These are phyloP conservation scores for Synergus umbraculus DNA, from an alignment of 2,888 invertebrate species.

Conservation along the genomic window DNA sequence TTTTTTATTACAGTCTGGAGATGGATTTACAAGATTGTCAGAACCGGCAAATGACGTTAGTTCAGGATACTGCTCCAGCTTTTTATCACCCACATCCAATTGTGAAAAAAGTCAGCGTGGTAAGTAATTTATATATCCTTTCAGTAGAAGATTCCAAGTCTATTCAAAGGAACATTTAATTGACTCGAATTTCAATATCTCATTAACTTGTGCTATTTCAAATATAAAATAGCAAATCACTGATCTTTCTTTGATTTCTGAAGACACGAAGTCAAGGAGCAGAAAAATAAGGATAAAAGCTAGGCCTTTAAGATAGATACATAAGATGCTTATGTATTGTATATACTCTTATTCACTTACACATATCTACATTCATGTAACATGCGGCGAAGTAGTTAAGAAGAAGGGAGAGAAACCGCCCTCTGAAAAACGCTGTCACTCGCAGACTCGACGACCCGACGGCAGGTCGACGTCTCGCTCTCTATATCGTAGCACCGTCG, in stretches of 20 bases:
- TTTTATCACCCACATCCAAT: conserved; percentile 58
- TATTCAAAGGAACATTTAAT: too few species aligned
- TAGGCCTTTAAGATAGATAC: conserved; percentile 2
- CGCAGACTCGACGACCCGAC: conserved; percentile 50
- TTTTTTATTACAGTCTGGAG: conserved; percentile 61
- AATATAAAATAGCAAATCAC: neutral
- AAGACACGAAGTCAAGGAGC: neutral
- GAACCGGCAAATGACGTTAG: conserved; percentile 62
- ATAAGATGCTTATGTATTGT: neutral
- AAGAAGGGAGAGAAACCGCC: conserved; percentile 57
- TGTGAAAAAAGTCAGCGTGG: conserved; percentile 55
- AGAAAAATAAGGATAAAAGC: conserved; percentile 4
- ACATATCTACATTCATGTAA: conserved; percentile 5
- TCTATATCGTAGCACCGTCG: neutral
- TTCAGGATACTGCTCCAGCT: conserved; percentile 61
- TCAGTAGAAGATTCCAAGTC: too few species aligned
- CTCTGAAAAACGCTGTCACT: conserved; percentile 54
- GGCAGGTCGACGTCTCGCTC: conserved; percentile 9
- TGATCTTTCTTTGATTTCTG: neutral
- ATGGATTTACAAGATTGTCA: conserved; percentile 63
- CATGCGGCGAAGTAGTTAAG: conserved; percentile 19
- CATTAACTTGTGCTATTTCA: neutral
- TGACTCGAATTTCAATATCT: too few species aligned
- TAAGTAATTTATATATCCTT: neutral
- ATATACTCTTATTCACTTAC: neutral